Percentiles rank a stretch among this genome's conserved stretches.
These are phyloP conservation scores for Gonioctena quinquepunctata DNA, from an alignment of 1,140 invertebrate species.

Conservation along the genomic window DNA sequence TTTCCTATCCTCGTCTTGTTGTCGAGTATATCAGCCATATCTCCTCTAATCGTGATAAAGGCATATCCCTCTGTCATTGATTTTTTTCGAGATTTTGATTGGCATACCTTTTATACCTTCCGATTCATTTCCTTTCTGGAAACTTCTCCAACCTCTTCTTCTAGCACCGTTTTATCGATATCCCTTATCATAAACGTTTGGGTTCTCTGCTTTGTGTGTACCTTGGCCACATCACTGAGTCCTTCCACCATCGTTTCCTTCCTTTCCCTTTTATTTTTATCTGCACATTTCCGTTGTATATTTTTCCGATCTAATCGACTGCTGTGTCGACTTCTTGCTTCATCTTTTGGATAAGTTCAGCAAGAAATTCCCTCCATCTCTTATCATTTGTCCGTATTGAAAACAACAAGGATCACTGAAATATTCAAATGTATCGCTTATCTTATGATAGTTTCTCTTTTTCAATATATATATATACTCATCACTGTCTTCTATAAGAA, in stretches of 20 bases:
- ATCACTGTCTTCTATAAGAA: too few species aligned
- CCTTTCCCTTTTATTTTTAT: neutral
- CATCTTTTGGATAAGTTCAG: neutral
- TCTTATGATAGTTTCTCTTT: too few species aligned
- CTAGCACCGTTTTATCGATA: neutral
- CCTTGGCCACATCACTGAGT: neutral
- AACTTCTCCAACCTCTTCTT: neutral
- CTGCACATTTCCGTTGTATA: neutral
- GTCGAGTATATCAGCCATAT: neutral
- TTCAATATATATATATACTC: too few species aligned
- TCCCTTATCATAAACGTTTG: slow-evolving; percentile 3
- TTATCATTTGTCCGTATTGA: too few species aligned
- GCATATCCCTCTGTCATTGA: neutral
- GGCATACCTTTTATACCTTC: neutral
- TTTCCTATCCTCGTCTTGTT: neutral
- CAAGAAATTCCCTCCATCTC: too few species aligned
- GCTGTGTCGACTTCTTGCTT: neutral
- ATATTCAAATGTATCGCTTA: too few species aligned
- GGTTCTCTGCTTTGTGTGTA: neutral
- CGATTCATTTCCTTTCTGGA: neutral
- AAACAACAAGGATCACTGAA: too few species aligned
- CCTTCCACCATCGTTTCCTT: neutral
- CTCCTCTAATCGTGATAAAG: neutral
- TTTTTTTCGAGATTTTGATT: slow-evolving; percentile 5
- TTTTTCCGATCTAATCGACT: neutral